Evolutionary conservation across 2,113 vertebrate genomes (phyloP).

Genomic region (Zootoca vivipara): DNA sequence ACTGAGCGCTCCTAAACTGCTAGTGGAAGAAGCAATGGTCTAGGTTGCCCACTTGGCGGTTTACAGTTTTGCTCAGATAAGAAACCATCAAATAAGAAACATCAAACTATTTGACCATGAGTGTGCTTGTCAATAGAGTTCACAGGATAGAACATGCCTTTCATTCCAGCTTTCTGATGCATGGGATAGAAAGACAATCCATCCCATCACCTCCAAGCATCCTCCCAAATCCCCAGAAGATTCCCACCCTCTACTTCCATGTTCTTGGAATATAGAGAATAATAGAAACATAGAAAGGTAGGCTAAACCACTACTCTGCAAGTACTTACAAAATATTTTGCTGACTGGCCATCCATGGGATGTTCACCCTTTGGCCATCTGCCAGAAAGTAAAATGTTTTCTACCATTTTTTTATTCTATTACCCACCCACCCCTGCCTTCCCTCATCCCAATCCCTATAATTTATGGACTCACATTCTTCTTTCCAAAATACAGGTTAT

Average conservation of each 20-base stretch:
- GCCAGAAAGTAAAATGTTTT: neutral
- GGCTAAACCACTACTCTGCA: no score
- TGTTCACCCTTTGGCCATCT: neutral
- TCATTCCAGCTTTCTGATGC: neutral
- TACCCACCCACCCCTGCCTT: neutral
- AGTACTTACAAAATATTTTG: no score
- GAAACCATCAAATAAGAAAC: neutral
- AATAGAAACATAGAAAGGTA: no score
- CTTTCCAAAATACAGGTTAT: neutral
- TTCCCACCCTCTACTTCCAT: neutral
- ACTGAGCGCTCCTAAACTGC: conserved; percentile 39
- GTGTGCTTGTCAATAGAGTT: neutral
- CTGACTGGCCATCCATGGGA: no score
- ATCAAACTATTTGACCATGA: neutral
- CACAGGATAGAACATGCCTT: neutral
- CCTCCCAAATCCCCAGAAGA: neutral
- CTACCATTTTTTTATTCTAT: neutral
- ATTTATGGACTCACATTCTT: neutral
- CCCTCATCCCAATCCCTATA: neutral
- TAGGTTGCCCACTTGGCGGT: conserved; percentile 28
- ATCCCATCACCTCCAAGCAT: neutral
- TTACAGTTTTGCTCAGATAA: conserved; percentile 37
- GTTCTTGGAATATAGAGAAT: no score
- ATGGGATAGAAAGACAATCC: neutral
- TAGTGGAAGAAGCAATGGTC: conserved; percentile 33